Conservation (phyloP, 2,888 invertebrate genomes). For the Agrochola macilenta region DNA sequence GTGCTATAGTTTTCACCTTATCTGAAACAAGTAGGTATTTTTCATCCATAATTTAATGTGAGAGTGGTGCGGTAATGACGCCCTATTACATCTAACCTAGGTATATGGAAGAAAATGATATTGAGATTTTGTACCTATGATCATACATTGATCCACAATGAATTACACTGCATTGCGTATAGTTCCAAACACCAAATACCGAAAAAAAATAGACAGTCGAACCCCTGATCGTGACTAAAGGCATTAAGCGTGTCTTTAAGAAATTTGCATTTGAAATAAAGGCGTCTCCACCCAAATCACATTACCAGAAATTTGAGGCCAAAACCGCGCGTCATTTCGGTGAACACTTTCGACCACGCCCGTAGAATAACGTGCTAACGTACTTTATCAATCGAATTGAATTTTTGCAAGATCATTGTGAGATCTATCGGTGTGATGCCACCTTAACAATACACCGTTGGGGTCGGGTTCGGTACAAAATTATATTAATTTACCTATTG, state of each 20-base stretch:
- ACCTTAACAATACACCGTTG: conserved; percentile 1
- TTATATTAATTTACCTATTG: not conserved
- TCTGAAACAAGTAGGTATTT: not conserved
- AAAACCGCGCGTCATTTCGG: conserved; percentile 68
- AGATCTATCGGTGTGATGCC: conserved; percentile 42
- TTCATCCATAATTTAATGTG: not conserved
- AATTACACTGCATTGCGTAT: conserved; percentile 22
- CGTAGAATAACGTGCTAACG: conserved; percentile 71
- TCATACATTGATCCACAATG: not conserved
- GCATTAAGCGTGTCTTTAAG: conserved; percentile 70
- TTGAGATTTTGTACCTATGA: not conserved
- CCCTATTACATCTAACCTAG: no score
- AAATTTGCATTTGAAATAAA: conserved; percentile 73
- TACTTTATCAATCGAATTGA: conserved; percentile 72
- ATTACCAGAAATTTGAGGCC: conserved; percentile 67
- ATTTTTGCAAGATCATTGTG: conserved; percentile 74
- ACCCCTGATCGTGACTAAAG: conserved; percentile 67
- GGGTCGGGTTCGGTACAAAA: not conserved
- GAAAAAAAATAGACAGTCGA: conserved; percentile 39
- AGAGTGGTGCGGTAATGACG: no score
- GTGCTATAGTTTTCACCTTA: not conserved
- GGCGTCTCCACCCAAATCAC: conserved; percentile 67
- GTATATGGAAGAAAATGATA: not conserved
- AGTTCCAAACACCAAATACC: conserved; percentile 13
- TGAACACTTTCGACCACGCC: conserved; percentile 70